These are phyloP conservation scores for Venturia canescens DNA, from an alignment of 1,140 invertebrate species.

Conservation along the genomic window DNA sequence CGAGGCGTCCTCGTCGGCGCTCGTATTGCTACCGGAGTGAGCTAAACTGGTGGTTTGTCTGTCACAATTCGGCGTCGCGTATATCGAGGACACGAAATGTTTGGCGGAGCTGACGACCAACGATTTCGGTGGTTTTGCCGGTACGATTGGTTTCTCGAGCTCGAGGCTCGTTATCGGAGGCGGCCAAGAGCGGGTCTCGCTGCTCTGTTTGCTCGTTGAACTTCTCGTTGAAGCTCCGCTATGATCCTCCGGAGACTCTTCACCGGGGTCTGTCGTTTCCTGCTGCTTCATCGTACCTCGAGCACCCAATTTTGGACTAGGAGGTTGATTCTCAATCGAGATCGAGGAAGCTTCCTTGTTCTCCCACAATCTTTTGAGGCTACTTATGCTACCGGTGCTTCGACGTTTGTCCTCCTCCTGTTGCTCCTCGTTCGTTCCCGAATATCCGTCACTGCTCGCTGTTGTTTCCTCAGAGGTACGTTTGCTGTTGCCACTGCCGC, in stretches of 20 bases:
- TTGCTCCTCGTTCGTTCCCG: constrained; percentile 74
- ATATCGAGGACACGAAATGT: constrained; percentile 77
- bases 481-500: constrained; percentile 58
- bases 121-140: constrained; percentile 79
- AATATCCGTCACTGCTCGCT: constrained; percentile 62
- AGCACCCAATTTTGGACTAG: constrained; percentile 81
- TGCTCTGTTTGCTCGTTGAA: constrained; percentile 73
- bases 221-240: constrained; percentile 72
- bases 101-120: constrained; percentile 68
- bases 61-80: constrained; percentile 78
- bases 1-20: constrained; percentile 55
- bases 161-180: constrained; percentile 61
- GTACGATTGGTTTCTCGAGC: constrained; percentile 84
- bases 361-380: constrained; percentile 95
- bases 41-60: constrained; percentile 42
- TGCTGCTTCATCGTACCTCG: constrained; percentile 64
- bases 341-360: constrained; percentile 79
- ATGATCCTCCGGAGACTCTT: constrained; percentile 77
- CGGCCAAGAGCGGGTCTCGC: constrained; percentile 79
- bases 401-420: constrained; percentile 90
- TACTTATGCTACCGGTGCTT: constrained; percentile 94
- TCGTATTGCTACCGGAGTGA: neutral
- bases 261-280: constrained; percentile 70
- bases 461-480: constrained; percentile 53
- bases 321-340: constrained; percentile 74